phyloP scores from a whole-genome alignment of 2,888 invertebrate species.

The Aphrophora alni region DNA sequence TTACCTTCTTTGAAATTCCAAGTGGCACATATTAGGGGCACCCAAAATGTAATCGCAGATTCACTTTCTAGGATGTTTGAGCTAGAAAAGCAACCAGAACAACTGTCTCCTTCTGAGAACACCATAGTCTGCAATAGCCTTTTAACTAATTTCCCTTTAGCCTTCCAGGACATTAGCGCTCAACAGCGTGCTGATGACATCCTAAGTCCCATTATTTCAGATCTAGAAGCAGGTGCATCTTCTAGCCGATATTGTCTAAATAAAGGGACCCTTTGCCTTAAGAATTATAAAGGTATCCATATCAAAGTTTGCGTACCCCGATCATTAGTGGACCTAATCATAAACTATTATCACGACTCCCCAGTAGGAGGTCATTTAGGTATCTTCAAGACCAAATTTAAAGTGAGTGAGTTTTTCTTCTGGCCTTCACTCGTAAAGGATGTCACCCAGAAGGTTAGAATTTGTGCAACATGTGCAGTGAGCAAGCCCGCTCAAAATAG shows the following conservation, averaged over 20 bases:
- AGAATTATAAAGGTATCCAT: neutral
- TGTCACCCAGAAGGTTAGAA: neutral
- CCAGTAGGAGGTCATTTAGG: slow-evolving; percentile 20
- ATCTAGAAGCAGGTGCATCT: neutral
- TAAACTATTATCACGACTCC: slow-evolving; percentile 20
- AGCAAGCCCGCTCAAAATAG: slow-evolving; percentile 26
- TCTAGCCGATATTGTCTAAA: neutral
- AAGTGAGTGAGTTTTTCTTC: neutral
- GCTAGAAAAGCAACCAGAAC: neutral
- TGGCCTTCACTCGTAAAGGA: slow-evolving; percentile 15
- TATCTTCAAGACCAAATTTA: neutral
- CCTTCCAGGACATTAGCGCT: neutral
- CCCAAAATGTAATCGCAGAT: slow-evolving; percentile 19
- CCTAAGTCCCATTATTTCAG: neutral
- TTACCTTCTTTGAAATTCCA: slow-evolving; percentile 15
- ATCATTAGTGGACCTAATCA: neutral
- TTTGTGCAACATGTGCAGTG: slow-evolving; percentile 12
- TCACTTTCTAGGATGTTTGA: slow-evolving; percentile 22
- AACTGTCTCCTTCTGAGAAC: too few species aligned
- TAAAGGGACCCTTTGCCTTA: neutral
- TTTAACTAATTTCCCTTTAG: slow-evolving; percentile 3
- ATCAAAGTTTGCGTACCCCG: neutral
- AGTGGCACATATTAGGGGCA: neutral
- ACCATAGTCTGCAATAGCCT: neutral
- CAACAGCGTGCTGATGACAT: neutral